Evolutionary conservation across 1,140 invertebrate genomes (phyloP).

Genomic region (Galleria mellonella): DNA sequence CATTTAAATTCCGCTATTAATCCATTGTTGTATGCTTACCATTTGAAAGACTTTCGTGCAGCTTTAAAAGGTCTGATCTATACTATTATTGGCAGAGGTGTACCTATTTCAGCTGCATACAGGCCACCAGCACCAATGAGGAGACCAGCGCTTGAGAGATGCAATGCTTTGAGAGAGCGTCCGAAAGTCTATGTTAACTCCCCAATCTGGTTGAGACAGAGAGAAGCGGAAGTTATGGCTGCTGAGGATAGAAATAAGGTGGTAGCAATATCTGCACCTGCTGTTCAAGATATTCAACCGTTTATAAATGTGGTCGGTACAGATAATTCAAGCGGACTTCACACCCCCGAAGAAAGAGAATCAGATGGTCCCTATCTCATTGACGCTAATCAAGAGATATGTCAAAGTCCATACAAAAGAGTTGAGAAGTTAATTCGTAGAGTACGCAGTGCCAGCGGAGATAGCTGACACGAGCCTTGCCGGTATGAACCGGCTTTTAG

Average conservation of each 20-base stretch:
- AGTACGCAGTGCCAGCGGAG: slow-evolving; percentile 49
- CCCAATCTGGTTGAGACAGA: slow-evolving; percentile 65
- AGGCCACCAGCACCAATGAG: slow-evolving; percentile 50
- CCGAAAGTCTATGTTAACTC: slow-evolving; percentile 67
- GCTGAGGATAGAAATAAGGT: slow-evolving; percentile 26
- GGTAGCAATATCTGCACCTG: slow-evolving; percentile 13
- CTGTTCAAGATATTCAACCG: slow-evolving; percentile 44
- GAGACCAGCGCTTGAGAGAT: slow-evolving; percentile 56
- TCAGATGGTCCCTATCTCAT: slow-evolving; percentile 52
- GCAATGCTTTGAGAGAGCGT: slow-evolving; percentile 55
- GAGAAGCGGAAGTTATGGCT: slow-evolving; percentile 44
- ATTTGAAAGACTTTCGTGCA: slow-evolving; percentile 88
- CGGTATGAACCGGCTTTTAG: slow-evolving; percentile 50
- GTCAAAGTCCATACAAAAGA: slow-evolving; percentile 56
- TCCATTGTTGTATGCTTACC: slow-evolving; percentile 91
- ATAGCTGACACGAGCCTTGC: slow-evolving; percentile 63
- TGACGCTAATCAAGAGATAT: slow-evolving; percentile 36
- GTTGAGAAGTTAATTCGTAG: slow-evolving; percentile 57
- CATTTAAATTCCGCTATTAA: slow-evolving; percentile 93
- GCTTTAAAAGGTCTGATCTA: slow-evolving; percentile 81
- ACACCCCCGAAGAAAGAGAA: slow-evolving; percentile 50
- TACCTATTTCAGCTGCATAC: slow-evolving; percentile 52
- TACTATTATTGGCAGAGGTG: slow-evolving; percentile 69
- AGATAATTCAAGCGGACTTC: slow-evolving; percentile 46
- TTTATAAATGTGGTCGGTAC: slow-evolving; percentile 37